Evolutionary conservation across 1,140 invertebrate species (phyloP).

Genomic region (Trichomalopsis sarcophagae): DNA sequence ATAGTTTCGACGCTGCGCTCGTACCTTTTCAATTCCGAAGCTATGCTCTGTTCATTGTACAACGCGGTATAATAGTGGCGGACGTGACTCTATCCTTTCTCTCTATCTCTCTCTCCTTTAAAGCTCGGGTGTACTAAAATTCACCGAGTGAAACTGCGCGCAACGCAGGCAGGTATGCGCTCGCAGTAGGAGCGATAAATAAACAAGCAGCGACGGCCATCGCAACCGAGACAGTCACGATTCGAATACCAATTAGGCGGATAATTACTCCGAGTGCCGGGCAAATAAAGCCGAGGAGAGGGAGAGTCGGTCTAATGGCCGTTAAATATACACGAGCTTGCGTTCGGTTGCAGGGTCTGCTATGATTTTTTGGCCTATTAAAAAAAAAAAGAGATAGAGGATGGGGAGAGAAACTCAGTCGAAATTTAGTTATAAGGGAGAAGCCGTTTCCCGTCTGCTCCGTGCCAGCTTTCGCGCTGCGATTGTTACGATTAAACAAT

Average conservation of each 20-base stretch:
- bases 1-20: neutral
- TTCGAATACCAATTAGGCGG: conserved; percentile 51
- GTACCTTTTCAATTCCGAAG: neutral
- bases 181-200: neutral
- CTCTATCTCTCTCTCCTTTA: no score
- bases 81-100: no score
- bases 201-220: neutral
- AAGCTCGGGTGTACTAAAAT: no score
- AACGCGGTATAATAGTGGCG: no score
- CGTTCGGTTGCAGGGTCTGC: no score
- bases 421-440: no score
- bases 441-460: no score
- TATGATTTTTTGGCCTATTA: no score
- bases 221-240: conserved; percentile 7
- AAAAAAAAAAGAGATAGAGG: no score
- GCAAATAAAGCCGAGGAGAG: conserved; percentile 43
- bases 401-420: no score
- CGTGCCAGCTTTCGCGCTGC: neutral
- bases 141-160: no score
- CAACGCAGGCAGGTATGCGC: neutral
- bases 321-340: neutral
- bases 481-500: conserved; percentile 21
- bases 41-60: neutral
- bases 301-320: conserved; percentile 10
- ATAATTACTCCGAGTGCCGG: conserved; percentile 49